These are phyloP conservation scores for Micropterix aruncella DNA, from an alignment of 2,888 invertebrate species.

Conservation along the genomic window DNA sequence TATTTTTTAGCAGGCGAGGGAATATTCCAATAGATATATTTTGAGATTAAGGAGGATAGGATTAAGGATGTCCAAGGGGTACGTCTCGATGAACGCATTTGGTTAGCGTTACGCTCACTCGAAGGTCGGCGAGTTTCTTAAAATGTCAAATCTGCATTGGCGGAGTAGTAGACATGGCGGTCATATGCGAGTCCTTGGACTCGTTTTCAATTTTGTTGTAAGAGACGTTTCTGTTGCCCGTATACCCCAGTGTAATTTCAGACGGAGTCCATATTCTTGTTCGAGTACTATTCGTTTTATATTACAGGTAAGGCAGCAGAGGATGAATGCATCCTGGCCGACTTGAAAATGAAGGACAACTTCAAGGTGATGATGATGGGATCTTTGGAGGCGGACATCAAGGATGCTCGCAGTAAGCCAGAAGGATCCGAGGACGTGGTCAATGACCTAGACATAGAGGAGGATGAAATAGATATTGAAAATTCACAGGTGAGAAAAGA, in stretches of 20 bases:
- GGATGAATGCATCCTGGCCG: constrained; percentile 62
- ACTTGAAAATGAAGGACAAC: constrained; percentile 69
- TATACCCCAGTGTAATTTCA: neutral
- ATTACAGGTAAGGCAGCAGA: constrained; percentile 66
- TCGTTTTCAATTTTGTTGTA: constrained; percentile 12
- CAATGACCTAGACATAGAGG: constrained; percentile 85
- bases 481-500: constrained; percentile 37
- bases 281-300: constrained; percentile 1
- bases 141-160: neutral
- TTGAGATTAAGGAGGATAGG: too few species aligned
- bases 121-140: too few species aligned
- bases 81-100: too few species aligned
- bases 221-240: too few species aligned
- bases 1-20: too few species aligned
- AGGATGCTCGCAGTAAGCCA: constrained; percentile 67
- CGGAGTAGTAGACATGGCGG: neutral
- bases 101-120: too few species aligned
- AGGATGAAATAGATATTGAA: constrained; percentile 54
- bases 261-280: constrained; percentile 7
- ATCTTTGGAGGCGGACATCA: constrained; percentile 83
- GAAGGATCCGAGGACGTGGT: constrained; percentile 73
- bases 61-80: too few species aligned
- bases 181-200: neutral
- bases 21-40: too few species aligned
- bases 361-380: constrained; percentile 97